phyloP scores from a whole-genome alignment of 2,888 invertebrate species.

The Torymus auratus region DNA sequence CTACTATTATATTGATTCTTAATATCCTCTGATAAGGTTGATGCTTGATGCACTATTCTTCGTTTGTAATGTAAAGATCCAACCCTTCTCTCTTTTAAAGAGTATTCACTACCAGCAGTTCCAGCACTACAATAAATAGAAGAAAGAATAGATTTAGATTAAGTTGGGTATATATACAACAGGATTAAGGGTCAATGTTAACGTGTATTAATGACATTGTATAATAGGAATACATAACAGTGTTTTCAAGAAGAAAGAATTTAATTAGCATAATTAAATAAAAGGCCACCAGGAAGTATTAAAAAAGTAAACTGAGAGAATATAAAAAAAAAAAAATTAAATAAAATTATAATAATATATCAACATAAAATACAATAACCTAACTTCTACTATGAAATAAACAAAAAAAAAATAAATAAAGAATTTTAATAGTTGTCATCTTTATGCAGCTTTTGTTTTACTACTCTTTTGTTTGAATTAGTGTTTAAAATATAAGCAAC shows the following conservation, averaged over 20 bases:
- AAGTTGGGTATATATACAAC: not conserved
- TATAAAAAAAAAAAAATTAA: not conserved
- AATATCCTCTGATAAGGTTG: conserved; percentile 77
- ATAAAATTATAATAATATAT: not conserved
- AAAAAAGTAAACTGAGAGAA: not conserved
- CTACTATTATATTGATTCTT: conserved; percentile 86
- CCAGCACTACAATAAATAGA: conserved; percentile 74
- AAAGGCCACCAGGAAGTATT: conserved; percentile 30
- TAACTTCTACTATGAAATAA: not conserved
- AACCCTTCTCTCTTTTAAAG: conserved; percentile 77
- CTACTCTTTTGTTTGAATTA: not conserved
- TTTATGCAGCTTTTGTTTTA: not conserved
- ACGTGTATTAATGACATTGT: conserved; percentile 28
- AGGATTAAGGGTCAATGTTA: conserved; percentile 33
- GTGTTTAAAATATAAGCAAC: conserved; percentile 1
- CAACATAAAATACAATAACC: not conserved
- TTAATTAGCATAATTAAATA: conserved; percentile 63
- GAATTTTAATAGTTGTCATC: not conserved
- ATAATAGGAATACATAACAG: conserved; percentile 39
- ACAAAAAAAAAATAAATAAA: not conserved
- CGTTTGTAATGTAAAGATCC: conserved; percentile 75
- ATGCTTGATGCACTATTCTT: conserved; percentile 75
- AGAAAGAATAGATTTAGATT: conserved; percentile 24
- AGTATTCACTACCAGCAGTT: conserved; percentile 78
- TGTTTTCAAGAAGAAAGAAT: conserved; percentile 53